phyloP scores from a whole-genome alignment of 2,113 vertebrate genomes.

The Sebastes fasciatus region DNA sequence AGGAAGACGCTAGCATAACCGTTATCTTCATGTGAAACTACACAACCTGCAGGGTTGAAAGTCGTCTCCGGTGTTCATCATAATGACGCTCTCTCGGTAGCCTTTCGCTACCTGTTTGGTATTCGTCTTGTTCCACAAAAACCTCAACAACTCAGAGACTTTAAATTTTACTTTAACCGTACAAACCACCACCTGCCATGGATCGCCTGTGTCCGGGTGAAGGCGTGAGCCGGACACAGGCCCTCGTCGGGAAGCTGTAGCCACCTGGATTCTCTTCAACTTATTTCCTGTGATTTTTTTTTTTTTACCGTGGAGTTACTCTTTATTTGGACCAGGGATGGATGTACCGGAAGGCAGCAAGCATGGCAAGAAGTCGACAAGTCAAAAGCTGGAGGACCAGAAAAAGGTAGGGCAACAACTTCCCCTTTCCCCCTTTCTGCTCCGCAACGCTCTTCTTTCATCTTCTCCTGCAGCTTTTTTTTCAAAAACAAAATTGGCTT shows the following conservation, averaged over 20 bases:
- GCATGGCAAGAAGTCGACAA: slow-evolving; percentile 95
- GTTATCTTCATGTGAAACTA: slow-evolving; percentile 62
- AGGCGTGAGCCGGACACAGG: slow-evolving; percentile 87
- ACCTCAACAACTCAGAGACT: not conserved
- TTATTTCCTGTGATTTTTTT: slow-evolving; percentile 77
- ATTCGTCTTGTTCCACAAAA: not conserved
- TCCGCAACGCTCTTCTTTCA: not conserved
- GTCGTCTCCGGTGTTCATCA: slow-evolving; percentile 9
- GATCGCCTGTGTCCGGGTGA: slow-evolving; percentile 81
- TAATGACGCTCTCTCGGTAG: slow-evolving; percentile 78
- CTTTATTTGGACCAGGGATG: slow-evolving; percentile 87
- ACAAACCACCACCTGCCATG: slow-evolving; percentile 67
- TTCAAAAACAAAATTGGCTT: not conserved
- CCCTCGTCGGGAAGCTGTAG: slow-evolving; percentile 81
- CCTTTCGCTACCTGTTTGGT: slow-evolving; percentile 9
- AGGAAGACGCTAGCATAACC: slow-evolving; percentile 27
- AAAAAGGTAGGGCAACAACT: slow-evolving; percentile 90
- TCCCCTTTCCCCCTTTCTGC: not conserved
- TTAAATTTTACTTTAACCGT: slow-evolving; percentile 5
- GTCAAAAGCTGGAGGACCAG: slow-evolving; percentile 98
- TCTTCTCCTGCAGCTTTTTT: not conserved
- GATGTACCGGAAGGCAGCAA: slow-evolving; percentile 95
- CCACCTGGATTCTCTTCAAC: slow-evolving; percentile 74
- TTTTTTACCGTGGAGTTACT: slow-evolving; percentile 83
- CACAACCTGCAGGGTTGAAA: slow-evolving; percentile 48